Conservation (phyloP, 92 coral and sea anemone genomes). For the Hydrozoanthus gracilis region DNA sequence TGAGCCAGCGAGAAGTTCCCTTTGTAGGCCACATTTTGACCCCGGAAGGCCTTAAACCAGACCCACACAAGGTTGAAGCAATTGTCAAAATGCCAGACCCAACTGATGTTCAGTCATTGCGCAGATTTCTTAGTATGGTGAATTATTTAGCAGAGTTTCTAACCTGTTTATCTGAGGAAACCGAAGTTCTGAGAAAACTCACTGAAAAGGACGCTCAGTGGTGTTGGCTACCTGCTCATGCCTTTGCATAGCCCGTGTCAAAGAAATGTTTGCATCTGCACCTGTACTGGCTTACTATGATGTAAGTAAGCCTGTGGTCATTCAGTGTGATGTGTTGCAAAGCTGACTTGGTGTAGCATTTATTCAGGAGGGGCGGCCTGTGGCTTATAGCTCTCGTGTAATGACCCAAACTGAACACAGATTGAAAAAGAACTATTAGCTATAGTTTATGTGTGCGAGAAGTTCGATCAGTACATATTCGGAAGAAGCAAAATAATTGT, state of each 20-base stretch:
- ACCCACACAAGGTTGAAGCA: constrained; percentile 62
- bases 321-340: no score
- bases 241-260: constrained; percentile 48
- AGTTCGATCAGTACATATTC: no score
- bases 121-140: constrained; percentile 69
- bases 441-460: no score
- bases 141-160: constrained; percentile 61
- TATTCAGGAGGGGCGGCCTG: no score
- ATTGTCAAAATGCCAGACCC: constrained; percentile 62
- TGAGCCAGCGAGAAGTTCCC: constrained; percentile 41
- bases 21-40: no score
- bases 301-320: no score
- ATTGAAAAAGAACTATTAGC: no score
- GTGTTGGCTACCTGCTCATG: constrained; percentile 57
- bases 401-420: no score
- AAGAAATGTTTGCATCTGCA: constrained; percentile 50
- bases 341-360: no score
- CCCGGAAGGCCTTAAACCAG: constrained; percentile 54
- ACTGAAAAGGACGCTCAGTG: no score
- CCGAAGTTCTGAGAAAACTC: constrained; percentile 55
- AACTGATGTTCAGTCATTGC: constrained; percentile 47
- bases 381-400: no score
- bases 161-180: constrained; percentile 62
- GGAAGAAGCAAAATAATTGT: no score
- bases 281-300: not conserved